Conservation (phyloP, 2,113 vertebrate species). For the Phocoena sinus region DNA sequence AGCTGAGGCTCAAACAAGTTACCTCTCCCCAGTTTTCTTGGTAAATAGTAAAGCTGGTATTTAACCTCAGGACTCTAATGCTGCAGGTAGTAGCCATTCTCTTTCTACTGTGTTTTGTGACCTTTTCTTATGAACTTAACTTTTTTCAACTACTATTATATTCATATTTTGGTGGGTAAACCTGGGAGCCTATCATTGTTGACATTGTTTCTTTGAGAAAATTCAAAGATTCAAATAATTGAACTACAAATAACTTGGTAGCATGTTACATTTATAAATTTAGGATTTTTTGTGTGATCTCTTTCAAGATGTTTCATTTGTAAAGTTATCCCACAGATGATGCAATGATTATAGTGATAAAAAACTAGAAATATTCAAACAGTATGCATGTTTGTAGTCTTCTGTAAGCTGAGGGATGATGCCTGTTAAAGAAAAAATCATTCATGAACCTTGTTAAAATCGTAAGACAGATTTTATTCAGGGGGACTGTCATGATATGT, state of each 20-base stretch:
- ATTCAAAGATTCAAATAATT: conserved; percentile 12
- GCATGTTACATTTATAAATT: neutral
- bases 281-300: neutral
- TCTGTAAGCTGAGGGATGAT: neutral
- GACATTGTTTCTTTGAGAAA: neutral
- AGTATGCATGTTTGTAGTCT: neutral
- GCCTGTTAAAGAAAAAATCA: neutral
- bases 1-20: neutral
- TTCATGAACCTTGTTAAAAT: neutral
- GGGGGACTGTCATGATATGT: neutral
- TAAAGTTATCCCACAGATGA: neutral
- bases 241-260: neutral
- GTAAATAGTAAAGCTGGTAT: neutral
- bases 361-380: neutral
- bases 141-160: neutral
- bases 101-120: neutral
- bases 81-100: neutral
- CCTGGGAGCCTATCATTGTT: neutral
- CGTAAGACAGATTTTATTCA: neutral
- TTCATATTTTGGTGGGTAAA: neutral
- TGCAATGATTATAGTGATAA: neutral
- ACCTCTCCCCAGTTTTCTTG: neutral
- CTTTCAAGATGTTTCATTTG: neutral
- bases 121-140: neutral
- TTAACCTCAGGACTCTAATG: neutral